Evolutionary conservation across 2,888 invertebrate species (phyloP).

Genomic region (Fragum whitleyi): DNA sequence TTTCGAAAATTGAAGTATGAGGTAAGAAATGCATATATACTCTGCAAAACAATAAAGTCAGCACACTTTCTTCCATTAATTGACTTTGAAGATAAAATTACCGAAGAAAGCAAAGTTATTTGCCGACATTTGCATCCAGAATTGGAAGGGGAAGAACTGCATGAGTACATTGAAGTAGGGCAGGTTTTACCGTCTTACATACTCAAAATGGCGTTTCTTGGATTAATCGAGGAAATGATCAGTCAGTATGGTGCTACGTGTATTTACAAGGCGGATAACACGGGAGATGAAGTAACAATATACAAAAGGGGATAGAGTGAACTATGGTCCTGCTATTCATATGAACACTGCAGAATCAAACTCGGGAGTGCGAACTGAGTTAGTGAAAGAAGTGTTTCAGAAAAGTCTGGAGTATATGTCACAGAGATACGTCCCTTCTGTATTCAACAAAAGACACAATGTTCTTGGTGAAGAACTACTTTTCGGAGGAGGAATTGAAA

Average conservation of each 20-base stretch:
- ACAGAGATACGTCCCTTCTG: constrained; percentile 50
- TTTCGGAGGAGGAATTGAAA: constrained; percentile 31
- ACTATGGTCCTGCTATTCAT: constrained; percentile 38
- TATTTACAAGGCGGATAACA: constrained; percentile 12
- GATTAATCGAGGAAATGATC: constrained; percentile 42
- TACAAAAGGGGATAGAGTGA: too few relatives aligned
- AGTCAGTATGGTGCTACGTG: constrained; percentile 13
- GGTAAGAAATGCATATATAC: constrained; percentile 56
- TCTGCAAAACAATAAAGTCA: constrained; percentile 41
- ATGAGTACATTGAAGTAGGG: constrained; percentile 32
- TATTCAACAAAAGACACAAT: constrained; percentile 54
- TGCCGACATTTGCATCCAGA: constrained; percentile 13
- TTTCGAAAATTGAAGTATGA: constrained; percentile 44
- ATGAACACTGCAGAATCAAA: constrained; percentile 16
- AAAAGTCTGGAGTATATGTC: constrained; percentile 36
- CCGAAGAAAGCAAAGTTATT: constrained; percentile 24
- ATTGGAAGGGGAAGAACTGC: constrained; percentile 29
- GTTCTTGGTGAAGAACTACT: constrained; percentile 42
- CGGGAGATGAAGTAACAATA: too few relatives aligned
- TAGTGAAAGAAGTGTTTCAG: constrained; percentile 40
- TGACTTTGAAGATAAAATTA: constrained; percentile 34
- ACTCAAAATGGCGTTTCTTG: constrained; percentile 58
- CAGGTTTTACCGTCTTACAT: constrained; percentile 52
- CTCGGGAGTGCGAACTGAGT: constrained; percentile 9
- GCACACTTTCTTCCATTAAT: constrained; percentile 39